phyloP scores from a whole-genome alignment of 2,888 invertebrate genomes.

The Tetheella fluctuosa region DNA sequence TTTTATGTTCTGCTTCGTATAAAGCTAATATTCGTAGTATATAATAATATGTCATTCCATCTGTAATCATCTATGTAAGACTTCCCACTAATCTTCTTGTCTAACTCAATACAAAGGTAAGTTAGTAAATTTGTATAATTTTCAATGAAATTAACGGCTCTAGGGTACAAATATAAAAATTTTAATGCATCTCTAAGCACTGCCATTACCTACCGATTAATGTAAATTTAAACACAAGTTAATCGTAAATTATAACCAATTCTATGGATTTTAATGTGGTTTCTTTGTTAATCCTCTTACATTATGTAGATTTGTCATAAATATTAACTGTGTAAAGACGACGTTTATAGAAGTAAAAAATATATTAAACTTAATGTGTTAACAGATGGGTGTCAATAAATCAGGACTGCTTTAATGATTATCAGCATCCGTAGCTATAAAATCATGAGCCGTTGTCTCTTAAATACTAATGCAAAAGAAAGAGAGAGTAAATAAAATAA shows the following conservation, averaged over 20 bases:
- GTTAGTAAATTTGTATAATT: background rate
- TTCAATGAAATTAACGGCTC: background rate
- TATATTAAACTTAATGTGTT: conserved; percentile 5
- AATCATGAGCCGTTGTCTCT: conserved; percentile 16
- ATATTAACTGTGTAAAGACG: background rate
- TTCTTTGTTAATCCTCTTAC: conserved; percentile 34
- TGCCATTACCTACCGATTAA: background rate
- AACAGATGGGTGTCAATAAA: conserved; percentile 3
- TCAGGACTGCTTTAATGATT: conserved; percentile 25
- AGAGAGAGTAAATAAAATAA: conserved; percentile 52
- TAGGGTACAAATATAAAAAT: background rate
- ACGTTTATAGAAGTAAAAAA: conserved; percentile 1
- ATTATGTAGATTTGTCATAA: conserved; percentile 11
- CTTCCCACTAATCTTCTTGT: background rate
- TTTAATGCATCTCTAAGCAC: conserved; percentile 1
- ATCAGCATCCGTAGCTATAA: background rate
- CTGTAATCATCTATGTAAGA: background rate
- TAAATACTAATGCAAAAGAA: conserved; percentile 34
- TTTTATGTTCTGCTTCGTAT: too few species aligned
- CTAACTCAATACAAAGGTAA: too few species aligned
- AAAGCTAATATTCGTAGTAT: too few species aligned
- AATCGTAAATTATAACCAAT: conserved; percentile 25
- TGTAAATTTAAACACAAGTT: conserved; percentile 8
- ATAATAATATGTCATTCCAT: background rate
- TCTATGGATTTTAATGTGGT: conserved; percentile 26